phyloP scores from a whole-genome alignment of 1,140 invertebrate species.

The Scylla paramamosain region DNA sequence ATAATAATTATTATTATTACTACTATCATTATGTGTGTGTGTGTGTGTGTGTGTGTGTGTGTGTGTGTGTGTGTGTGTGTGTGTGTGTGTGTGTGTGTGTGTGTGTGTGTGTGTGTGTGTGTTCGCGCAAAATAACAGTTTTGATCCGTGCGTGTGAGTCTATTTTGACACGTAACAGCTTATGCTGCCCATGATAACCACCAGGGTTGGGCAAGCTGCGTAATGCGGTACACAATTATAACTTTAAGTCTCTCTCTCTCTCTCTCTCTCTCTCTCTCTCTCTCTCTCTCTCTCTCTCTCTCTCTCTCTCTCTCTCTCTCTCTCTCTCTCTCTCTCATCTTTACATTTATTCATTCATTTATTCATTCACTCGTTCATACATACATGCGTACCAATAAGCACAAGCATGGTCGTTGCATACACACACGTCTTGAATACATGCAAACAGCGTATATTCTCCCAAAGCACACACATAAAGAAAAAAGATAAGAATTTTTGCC shows the following conservation, averaged over 20 bases:
- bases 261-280: constrained; percentile 67
- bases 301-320: constrained; percentile 65
- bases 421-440: not conserved
- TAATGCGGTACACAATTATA: constrained; percentile 2
- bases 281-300: constrained; percentile 45
- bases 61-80: not conserved
- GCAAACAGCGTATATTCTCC: too few relatives aligned
- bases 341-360: not conserved
- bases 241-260: constrained; percentile 39
- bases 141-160: not conserved
- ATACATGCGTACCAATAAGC: not conserved
- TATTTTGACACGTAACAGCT: not conserved
- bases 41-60: constrained; percentile 21
- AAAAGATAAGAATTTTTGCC: too few relatives aligned
- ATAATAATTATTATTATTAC: not conserved
- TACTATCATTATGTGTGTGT: not conserved
- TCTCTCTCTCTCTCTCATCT: constrained; percentile 35
- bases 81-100: not conserved
- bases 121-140: not conserved
- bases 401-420: not conserved
- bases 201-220: not conserved
- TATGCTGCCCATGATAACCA: not conserved
- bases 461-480: too few relatives aligned
- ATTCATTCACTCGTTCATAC: not conserved
- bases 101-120: not conserved